These are phyloP conservation scores for Suncus etruscus DNA, from an alignment of 2,113 vertebrate species.

Conservation along the genomic window DNA sequence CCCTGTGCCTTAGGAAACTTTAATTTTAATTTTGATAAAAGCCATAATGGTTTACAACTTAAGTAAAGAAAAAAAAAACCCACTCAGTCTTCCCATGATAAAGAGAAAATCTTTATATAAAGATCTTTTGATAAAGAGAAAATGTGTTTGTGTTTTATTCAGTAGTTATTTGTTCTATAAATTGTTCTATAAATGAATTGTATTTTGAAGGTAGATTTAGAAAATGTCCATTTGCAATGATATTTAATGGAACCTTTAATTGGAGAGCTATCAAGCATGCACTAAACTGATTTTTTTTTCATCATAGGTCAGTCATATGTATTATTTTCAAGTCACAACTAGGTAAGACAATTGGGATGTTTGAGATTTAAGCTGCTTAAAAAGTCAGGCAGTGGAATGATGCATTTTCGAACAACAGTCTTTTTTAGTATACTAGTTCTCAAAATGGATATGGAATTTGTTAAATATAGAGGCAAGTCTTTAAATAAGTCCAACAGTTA, in stretches of 20 bases:
- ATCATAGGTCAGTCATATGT: conserved; percentile 29
- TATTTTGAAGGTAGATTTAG: neutral
- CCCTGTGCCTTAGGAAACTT: conserved; percentile 84
- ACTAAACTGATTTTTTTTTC: conserved; percentile 49
- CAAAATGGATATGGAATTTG: conserved; percentile 74
- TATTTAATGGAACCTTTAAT: conserved; percentile 11
- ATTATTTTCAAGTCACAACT: conserved; percentile 42
- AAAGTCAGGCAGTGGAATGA: conserved; percentile 59
- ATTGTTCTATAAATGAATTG: neutral
- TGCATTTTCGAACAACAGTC: conserved; percentile 68
- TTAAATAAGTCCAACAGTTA: conserved; percentile 80
- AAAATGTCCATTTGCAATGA: neutral
- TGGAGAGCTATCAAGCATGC: neutral
- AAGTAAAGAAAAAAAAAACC: conserved; percentile 48
- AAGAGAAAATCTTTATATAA: neutral
- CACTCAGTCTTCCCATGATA: neutral
- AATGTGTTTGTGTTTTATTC: neutral
- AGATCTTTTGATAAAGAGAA: neutral
- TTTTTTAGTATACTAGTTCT: conserved; percentile 74
- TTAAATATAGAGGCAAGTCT: conserved; percentile 82
- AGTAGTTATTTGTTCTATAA: neutral
- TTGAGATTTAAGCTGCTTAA: conserved; percentile 59
- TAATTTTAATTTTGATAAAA: conserved; percentile 77
- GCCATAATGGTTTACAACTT: neutral
- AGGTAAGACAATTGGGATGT: conserved; percentile 57